Evolutionary conservation across 2,888 invertebrate species (phyloP).

Genomic region (Chymomyza caudatula): DNA sequence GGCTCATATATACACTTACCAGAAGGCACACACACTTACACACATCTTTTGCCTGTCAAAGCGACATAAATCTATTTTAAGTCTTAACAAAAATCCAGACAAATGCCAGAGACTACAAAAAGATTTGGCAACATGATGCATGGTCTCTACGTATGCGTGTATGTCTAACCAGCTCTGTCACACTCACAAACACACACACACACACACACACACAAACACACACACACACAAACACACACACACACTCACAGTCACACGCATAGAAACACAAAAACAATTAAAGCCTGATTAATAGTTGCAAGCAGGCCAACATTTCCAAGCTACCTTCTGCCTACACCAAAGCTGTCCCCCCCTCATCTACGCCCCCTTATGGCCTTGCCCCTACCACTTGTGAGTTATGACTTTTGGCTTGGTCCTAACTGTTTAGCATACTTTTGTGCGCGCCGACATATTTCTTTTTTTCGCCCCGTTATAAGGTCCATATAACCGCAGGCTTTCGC

Average conservation of each 20-base stretch:
- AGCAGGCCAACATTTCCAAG: slow-evolving; percentile 41
- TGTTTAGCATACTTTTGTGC: slow-evolving; percentile 67
- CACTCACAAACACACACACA: slow-evolving; percentile 44
- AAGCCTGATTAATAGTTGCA: slow-evolving; percentile 73
- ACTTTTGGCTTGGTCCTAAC: slow-evolving; percentile 54
- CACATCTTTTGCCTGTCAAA: slow-evolving; percentile 72
- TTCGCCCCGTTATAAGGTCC: neutral
- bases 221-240: slow-evolving; percentile 34
- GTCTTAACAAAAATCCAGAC: slow-evolving; percentile 73
- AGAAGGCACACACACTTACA: slow-evolving; percentile 25
- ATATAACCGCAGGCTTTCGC: neutral
- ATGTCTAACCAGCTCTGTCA: slow-evolving; percentile 9
- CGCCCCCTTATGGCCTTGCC: slow-evolving; percentile 1
- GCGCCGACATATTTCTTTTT: slow-evolving; percentile 31
- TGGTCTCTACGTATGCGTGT: slow-evolving; percentile 41
- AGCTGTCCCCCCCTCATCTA: neutral
- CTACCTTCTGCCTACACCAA: slow-evolving; percentile 67
- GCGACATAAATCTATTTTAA: slow-evolving; percentile 71
- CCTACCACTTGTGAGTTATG: slow-evolving; percentile 57
- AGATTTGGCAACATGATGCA: slow-evolving; percentile 73
- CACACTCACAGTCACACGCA: slow-evolving; percentile 13
- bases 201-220: neutral
- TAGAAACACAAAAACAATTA: slow-evolving; percentile 54
- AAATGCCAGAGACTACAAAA: slow-evolving; percentile 74
- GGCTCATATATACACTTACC: neutral